These are phyloP conservation scores for Scylla paramamosain DNA, from an alignment of 1,140 invertebrate genomes.

Conservation along the genomic window DNA sequence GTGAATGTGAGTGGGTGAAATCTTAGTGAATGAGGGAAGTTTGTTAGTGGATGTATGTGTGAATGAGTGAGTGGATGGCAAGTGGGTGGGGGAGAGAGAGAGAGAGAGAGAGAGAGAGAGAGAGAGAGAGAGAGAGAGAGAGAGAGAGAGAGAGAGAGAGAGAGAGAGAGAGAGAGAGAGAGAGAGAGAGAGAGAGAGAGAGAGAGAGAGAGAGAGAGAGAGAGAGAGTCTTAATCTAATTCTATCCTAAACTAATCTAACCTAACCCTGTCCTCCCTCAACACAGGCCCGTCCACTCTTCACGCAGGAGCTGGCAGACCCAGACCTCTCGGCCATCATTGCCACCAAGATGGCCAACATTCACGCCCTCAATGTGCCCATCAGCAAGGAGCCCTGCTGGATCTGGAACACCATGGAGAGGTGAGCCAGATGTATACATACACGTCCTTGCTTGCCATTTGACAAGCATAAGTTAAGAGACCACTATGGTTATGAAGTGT, in stretches of 20 bases:
- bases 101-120: conserved; percentile 18
- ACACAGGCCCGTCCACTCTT: conserved; percentile 89
- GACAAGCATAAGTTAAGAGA: background rate
- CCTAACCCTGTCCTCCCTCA: background rate
- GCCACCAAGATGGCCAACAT: conserved; percentile 95
- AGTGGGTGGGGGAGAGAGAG: background rate
- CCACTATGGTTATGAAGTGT: too few species aligned
- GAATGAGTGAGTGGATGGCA: background rate
- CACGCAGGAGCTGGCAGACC: conserved; percentile 89
- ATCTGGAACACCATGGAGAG: conserved; percentile 91
- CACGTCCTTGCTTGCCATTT: background rate
- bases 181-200: background rate
- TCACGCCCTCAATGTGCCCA: conserved; percentile 94
- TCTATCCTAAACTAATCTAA: too few species aligned
- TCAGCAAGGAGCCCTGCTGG: conserved; percentile 96
- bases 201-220: conserved; percentile 14
- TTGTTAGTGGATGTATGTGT: background rate
- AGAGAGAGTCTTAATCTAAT: background rate
- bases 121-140: background rate
- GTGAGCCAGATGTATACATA: conserved; percentile 41
- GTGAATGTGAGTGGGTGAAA: background rate
- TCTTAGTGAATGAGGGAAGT: too few species aligned
- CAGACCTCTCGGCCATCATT: conserved; percentile 88
- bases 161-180: background rate
- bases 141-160: background rate